Evolutionary conservation across 2,888 invertebrate genomes (phyloP), one percentile per base, ranked within the genome.

Genomic region (Acronicta leporina): DNA sequence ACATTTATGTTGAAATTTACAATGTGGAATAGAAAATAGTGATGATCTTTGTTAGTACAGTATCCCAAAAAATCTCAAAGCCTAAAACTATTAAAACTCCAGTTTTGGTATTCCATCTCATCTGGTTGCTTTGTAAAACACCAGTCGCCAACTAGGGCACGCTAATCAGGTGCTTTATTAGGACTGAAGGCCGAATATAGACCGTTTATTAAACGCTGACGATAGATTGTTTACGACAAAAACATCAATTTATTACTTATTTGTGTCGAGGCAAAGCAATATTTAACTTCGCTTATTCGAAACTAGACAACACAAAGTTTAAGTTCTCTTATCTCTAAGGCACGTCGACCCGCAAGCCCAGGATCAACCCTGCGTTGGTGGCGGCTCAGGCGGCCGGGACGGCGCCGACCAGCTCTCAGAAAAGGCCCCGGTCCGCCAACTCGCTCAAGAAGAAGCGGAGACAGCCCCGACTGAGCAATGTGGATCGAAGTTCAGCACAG

Each of bases 281-380:
- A 11, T 33, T 33, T 33, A 11, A 33, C 1, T 33, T 11, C 11
- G 11, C n/a, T 14, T 9, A 1, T 5, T 14, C 11, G 40, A 33
- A n/a, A 45, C 6, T 11, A 0, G 11, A 33, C 11, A 10, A 10
- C 10, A 1, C 14, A 0, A 10, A 14, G 1, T 15, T 68, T 20
- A 68, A 30, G 5, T 1, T 40, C 2, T 15, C 42, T 45, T 38
- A 35, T 33, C 84, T 41, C 27, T 1, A 14, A 97, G 99, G 97
- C 83, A 97, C 97, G 74, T 97, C 97, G 57, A 97, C 97, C 75
- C 96, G 97, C 84, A 99, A 99, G 93, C 99, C 99, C 72, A 96
- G 99, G 80, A 96, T 99, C 86, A 99, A 99, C 95, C 98, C 98
- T n/a, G 98, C 99, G 86, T 93, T 99, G 86, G 99, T 97, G 82